Conservation (phyloP, 2,888 invertebrate species). For the Drosophila gaucha region DNA sequence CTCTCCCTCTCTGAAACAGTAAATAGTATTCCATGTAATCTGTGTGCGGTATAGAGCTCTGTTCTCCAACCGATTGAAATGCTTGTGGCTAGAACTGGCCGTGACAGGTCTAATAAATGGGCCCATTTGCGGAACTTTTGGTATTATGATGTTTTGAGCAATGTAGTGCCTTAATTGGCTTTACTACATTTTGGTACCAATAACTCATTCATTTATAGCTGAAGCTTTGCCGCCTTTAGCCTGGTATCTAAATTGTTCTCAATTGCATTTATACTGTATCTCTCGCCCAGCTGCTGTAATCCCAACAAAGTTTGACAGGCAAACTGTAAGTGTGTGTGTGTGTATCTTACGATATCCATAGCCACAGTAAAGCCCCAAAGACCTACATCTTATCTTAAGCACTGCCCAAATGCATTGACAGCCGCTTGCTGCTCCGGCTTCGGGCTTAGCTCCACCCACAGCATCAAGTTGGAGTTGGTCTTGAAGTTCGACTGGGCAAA, state of each 20-base stretch:
- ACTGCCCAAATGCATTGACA: slow-evolving; percentile 69
- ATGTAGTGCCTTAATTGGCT: slow-evolving; percentile 25
- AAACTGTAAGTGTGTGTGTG: slow-evolving; percentile 19
- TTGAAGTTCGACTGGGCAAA: slow-evolving; percentile 13
- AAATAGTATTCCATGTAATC: neutral
- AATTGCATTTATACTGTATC: slow-evolving; percentile 42
- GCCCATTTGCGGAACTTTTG: slow-evolving; percentile 6
- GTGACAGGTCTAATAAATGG: slow-evolving; percentile 20
- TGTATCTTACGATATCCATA: slow-evolving; percentile 1
- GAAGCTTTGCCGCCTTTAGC: slow-evolving; percentile 14
- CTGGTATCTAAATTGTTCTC: slow-evolving; percentile 47
- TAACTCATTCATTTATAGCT: slow-evolving; percentile 32
- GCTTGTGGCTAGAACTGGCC: neutral
- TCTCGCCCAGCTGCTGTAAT: slow-evolving; percentile 25
- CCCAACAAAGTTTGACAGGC: slow-evolving; percentile 49
- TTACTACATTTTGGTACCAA: slow-evolving; percentile 5
- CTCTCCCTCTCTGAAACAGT: neutral
- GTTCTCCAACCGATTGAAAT: neutral
- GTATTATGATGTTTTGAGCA: slow-evolving; percentile 1
- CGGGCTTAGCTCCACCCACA: neutral
- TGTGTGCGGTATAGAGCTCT: neutral
- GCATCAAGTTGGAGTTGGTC: slow-evolving; percentile 2
- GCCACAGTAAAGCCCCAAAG: slow-evolving; percentile 28
- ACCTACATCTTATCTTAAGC: slow-evolving; percentile 63
- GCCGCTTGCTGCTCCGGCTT: slow-evolving; percentile 65